phyloP scores from a whole-genome alignment of 2,888 invertebrate genomes.

The Notocelia uddmanniana region DNA sequence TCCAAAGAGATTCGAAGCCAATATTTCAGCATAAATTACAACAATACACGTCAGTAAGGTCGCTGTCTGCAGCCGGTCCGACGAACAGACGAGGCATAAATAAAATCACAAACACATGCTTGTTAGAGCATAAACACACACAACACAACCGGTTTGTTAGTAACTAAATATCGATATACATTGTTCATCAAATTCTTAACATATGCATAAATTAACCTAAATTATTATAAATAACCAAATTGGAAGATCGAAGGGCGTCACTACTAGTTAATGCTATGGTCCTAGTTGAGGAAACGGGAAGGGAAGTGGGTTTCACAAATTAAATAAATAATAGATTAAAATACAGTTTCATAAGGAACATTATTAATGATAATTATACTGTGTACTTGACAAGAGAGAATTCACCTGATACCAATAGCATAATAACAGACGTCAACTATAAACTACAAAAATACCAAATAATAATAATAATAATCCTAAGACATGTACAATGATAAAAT shows the following conservation, averaged over 20 bases:
- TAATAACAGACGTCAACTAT: slow-evolving; percentile 65
- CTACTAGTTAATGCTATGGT: slow-evolving; percentile 55
- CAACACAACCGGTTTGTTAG: slow-evolving; percentile 85
- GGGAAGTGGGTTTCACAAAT: slow-evolving; percentile 19
- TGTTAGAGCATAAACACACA: slow-evolving; percentile 84
- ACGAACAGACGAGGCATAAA: slow-evolving; percentile 58
- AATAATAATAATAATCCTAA: slow-evolving; percentile 75
- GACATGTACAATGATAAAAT: slow-evolving; percentile 77
- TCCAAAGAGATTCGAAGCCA: slow-evolving; percentile 63
- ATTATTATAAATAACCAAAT: slow-evolving; percentile 79
- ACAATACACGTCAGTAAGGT: slow-evolving; percentile 66
- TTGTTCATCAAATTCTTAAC: slow-evolving; percentile 78
- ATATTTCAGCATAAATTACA: slow-evolving; percentile 85
- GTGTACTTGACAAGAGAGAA: slow-evolving; percentile 44
- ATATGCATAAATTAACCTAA: slow-evolving; percentile 74
- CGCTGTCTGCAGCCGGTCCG: slow-evolving; percentile 56
- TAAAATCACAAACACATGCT: slow-evolving; percentile 82
- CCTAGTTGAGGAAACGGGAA: slow-evolving; percentile 31
- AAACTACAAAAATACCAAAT: slow-evolving; percentile 68
- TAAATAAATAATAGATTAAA: slow-evolving; percentile 41
- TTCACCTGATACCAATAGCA: slow-evolving; percentile 51
- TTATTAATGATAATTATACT: slow-evolving; percentile 26
- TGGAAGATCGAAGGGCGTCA: slow-evolving; percentile 75
- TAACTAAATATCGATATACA: slow-evolving; percentile 77
- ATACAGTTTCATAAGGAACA: slow-evolving; percentile 40